phyloP scores from a whole-genome alignment of 2,113 vertebrate species.

The Polypterus bichir region DNA sequence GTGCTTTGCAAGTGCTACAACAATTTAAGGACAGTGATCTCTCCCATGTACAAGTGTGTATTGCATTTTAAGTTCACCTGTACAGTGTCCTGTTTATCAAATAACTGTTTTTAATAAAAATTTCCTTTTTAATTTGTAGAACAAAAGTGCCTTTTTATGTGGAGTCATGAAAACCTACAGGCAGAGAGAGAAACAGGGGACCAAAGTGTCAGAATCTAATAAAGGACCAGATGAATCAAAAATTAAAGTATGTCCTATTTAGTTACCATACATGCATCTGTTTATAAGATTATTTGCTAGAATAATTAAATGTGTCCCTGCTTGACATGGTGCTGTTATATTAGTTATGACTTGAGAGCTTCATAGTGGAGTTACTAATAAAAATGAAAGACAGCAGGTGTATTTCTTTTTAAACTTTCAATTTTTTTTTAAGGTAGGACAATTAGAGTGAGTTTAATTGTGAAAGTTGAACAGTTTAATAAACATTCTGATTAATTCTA shows the following conservation, averaged over 20 bases:
- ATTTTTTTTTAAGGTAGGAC: too few relatives aligned
- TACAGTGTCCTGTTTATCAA: background rate
- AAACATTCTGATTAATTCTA: too few relatives aligned
- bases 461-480: too few relatives aligned
- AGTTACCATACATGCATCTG: too few relatives aligned
- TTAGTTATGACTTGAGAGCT: too few relatives aligned
- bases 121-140: constrained; percentile 44
- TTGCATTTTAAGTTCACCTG: background rate
- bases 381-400: too few relatives aligned
- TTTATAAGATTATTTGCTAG: too few relatives aligned
- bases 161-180: constrained; percentile 98
- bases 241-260: constrained; percentile 68
- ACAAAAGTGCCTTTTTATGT: constrained; percentile 99
- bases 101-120: background rate
- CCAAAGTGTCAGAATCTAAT: constrained; percentile 82
- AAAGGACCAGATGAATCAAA: constrained; percentile 96
- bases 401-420: too few relatives aligned
- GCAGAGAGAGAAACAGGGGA: constrained; percentile 95
- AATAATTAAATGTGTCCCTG: too few relatives aligned
- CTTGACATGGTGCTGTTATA: too few relatives aligned
- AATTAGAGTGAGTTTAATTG: too few relatives aligned
- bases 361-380: too few relatives aligned
- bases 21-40: constrained; percentile 98
- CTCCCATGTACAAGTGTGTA: constrained; percentile 85
- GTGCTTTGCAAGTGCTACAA: constrained; percentile 85